Conservation (phyloP, 2,797 vertebrate genomes). For the Loris lydekkerianus region DNA sequence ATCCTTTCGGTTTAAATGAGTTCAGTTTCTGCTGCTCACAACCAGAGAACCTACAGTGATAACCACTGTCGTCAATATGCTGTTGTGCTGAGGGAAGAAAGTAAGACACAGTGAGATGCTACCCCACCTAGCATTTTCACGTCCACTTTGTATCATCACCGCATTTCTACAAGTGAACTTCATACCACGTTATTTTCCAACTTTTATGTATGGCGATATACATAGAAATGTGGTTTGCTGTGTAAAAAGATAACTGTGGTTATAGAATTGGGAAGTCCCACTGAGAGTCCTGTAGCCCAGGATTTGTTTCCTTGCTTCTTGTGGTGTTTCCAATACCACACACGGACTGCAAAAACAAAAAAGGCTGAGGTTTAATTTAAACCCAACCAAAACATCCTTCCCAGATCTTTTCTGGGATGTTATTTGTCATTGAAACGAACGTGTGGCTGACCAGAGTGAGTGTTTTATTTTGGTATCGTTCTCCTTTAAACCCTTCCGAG, state of each 20-base stretch:
- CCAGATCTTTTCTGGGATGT: not conserved
- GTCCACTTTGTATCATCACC: not conserved
- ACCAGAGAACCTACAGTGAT: not conserved
- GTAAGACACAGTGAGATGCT: not conserved
- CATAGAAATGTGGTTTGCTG: not conserved
- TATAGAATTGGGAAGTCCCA: not conserved
- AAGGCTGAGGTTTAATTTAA: not conserved
- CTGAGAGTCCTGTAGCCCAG: not conserved
- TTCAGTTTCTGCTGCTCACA: not conserved
- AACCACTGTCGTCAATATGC: not conserved
- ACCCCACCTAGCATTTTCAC: not conserved
- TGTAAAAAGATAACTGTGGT: not conserved
- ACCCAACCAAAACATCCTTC: conserved; percentile 35
- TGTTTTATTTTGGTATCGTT: conserved; percentile 22
- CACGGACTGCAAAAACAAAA: not conserved
- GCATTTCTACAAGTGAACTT: not conserved
- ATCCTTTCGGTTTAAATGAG: not conserved
- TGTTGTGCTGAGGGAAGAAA: not conserved
- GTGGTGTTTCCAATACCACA: not conserved
- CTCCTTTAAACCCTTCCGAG: conserved; percentile 29
- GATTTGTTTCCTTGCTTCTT: not conserved
- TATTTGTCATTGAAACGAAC: not conserved
- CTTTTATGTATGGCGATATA: not conserved
- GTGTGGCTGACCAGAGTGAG: conserved; percentile 13
- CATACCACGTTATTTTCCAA: not conserved